Evolutionary conservation across 2,113 vertebrate species (phyloP), one percentile per base, ranked within the genome.

Genomic region (Istiophorus platypterus): DNA sequence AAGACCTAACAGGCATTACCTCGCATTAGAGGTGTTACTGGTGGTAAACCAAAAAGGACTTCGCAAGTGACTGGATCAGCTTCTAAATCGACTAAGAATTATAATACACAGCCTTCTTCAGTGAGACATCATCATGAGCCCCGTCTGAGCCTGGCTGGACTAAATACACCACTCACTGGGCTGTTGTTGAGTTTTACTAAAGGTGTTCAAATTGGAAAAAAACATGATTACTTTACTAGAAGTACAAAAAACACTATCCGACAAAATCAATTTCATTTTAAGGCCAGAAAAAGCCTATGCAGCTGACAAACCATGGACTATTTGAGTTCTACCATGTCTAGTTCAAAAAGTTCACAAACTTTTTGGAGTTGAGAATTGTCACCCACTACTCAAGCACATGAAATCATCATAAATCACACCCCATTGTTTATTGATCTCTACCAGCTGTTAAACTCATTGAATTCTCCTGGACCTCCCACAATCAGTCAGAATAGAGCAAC

Each of bases 1-100:
- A 52, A 20, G 52, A 75, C 76, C 81, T 73, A 79, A 15, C 47
- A 39, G 54, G 39, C 76, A 76, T 85, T 84, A 17, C 64, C 56
- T 74, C 41, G 41, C 42, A 68, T 73, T 62, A 62, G 7, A 10
- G 10, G 15, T 51, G 52, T 65, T 70, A 72, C 78, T 58, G 39
- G 51, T 42, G 15, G 61, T 31, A 70, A 70, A 83, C 49, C 72
- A 80, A 69, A 34, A 81, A 72, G 18, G 2, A 75, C 20, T 24
- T 26, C 49, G n/a, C 34, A 66, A 71, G 58, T 73, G 62, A 78
- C 8, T 49, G 52, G 39, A 47, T 58, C 68, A 37, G n/a, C 26
- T 57, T 64, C 18, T 61, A 45, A 45, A 67, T 11, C 3, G 12
- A 64, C 22, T 39, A 27, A 52, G 73, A 69, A 12, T 12, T 12